A percentile compares a stretch with the other conserved stretches of the same genome.
Conservation (phyloP, 2,113 vertebrate species). For the Ascaphus truei region DNA sequence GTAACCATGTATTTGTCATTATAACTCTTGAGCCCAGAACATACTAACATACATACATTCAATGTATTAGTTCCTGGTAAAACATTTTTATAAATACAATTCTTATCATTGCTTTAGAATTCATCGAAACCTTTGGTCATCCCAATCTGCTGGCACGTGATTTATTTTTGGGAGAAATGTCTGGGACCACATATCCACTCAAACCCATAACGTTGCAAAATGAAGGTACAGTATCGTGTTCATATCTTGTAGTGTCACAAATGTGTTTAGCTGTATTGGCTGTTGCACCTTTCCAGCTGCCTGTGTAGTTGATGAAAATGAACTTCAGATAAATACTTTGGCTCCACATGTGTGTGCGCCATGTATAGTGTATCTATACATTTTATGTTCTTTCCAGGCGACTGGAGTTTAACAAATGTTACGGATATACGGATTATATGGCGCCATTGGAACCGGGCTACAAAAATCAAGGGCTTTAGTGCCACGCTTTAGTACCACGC, state of each 20-base stretch:
- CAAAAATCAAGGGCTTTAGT: constrained; percentile 19
- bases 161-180: no score
- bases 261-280: background rate
- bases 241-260: background rate
- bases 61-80: no score
- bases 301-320: background rate
- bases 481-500: constrained; percentile 22
- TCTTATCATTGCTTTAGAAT: no score
- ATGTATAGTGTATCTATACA: background rate
- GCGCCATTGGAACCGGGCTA: constrained; percentile 7
- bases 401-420: constrained; percentile 30
- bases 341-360: background rate
- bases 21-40: no score
- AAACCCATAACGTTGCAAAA: background rate
- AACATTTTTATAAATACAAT: no score
- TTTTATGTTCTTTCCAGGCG: constrained; percentile 18
- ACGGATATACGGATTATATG: constrained; percentile 19
- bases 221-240: background rate
- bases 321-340: background rate
- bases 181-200: no score
- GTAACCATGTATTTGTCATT: no score
- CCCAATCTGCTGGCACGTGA: no score
- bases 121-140: no score
- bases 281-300: background rate
- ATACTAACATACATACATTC: no score